Evolutionary conservation across 2,113 vertebrate species (phyloP).

Genomic region (Rhinoderma darwinii): DNA sequence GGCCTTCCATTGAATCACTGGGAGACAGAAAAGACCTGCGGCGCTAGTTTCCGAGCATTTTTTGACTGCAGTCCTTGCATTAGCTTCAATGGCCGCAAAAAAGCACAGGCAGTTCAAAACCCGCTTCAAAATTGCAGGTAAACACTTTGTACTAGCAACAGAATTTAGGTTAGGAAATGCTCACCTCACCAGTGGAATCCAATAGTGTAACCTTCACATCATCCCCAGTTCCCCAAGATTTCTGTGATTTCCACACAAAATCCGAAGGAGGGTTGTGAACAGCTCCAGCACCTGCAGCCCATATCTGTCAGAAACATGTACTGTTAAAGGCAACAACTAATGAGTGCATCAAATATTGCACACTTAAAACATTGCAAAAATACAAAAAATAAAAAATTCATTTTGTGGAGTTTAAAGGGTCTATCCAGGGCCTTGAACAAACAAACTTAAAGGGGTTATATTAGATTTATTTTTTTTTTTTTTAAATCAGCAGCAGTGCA

Average conservation of each 20-base stretch:
- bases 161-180: slow-evolving; percentile 2
- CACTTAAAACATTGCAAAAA: background rate
- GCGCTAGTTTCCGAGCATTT: no score
- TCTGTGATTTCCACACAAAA: slow-evolving; percentile 77
- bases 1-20: no score
- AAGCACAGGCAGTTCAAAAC: no score
- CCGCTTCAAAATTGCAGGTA: no score
- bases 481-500: no score
- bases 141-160: background rate
- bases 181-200: slow-evolving; percentile 75
- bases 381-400: background rate
- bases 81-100: no score
- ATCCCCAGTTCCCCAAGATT: slow-evolving; percentile 73
- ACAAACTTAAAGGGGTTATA: no score
- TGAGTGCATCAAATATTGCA: background rate
- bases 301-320: slow-evolving; percentile 74
- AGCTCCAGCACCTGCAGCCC: slow-evolving; percentile 74
- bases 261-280: slow-evolving; percentile 71
- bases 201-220: slow-evolving; percentile 75
- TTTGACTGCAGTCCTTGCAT: no score
- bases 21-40: no score
- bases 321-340: background rate
- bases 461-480: no score
- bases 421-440: no score
- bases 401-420: no score